phyloP scores from a whole-genome alignment of 2,113 vertebrate species.

The Carlito syrichta region DNA sequence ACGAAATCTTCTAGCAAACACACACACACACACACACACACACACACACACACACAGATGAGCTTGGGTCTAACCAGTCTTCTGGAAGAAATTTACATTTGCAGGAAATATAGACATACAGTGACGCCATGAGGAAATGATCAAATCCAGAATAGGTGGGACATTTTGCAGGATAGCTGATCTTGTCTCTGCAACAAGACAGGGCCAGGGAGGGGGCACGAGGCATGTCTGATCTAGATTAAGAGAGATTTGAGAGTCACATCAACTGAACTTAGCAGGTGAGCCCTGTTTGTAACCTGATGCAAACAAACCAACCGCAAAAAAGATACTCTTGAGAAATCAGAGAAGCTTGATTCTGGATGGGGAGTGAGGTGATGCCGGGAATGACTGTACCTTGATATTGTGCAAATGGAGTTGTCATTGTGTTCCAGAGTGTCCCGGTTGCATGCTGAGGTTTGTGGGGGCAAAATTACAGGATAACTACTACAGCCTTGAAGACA shows the following conservation, averaged over 20 bases:
- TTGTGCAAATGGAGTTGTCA: fast-evolving
- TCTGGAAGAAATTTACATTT: not conserved
- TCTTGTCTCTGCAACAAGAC: not conserved
- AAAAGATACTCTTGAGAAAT: not conserved
- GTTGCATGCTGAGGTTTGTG: fast-evolving
- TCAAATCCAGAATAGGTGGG: fast-evolving
- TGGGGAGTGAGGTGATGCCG: not conserved
- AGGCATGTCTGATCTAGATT: not conserved
- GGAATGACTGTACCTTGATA: too few relatives aligned
- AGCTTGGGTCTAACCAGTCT: not conserved
- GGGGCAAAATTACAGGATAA: not conserved
- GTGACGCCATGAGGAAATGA: fast-evolving
- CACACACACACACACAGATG: too few relatives aligned
- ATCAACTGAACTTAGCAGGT: fast-evolving
- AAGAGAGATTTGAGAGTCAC: not conserved
- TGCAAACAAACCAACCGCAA: not conserved
- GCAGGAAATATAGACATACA: not conserved
- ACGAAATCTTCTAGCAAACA: fast-evolving
- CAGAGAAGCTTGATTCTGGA: not conserved
- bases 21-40: too few relatives aligned
- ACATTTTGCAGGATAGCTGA: not conserved
- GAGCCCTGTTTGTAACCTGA: not conserved
- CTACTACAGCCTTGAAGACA: not conserved
- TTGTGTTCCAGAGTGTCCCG: not conserved
- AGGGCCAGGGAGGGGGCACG: too few relatives aligned